Percentiles rank a stretch among this genome's conserved stretches.
phyloP scores from a whole-genome alignment of 2,797 vertebrate species.

The Antrozous pallidus region DNA sequence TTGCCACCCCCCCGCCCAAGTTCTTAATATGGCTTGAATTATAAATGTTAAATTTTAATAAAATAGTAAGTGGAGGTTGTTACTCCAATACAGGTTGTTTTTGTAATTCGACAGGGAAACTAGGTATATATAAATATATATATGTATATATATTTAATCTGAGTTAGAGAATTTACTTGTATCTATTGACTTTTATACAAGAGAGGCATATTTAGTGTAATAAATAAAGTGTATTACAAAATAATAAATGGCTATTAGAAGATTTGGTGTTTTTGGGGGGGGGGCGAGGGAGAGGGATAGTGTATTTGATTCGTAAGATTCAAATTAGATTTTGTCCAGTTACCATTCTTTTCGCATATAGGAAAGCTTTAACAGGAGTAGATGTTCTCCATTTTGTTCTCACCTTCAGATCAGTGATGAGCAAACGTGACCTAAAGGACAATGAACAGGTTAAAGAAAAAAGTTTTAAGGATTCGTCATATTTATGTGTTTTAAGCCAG shows the following conservation, averaged over 20 bases:
- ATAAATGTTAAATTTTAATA: conserved; percentile 9
- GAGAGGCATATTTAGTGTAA: not conserved
- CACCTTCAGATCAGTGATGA: not conserved
- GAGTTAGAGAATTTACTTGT: not conserved
- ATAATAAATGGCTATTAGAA: not conserved
- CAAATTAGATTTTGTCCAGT: not conserved
- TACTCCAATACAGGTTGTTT: not conserved
- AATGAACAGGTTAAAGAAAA: not conserved
- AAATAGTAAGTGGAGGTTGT: not conserved
- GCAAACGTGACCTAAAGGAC: not conserved
- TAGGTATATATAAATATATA: no score
- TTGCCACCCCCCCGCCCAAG: not conserved
- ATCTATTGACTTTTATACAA: not conserved
- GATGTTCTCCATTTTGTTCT: not conserved
- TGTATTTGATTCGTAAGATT: not conserved
- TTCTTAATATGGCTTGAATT: not conserved
- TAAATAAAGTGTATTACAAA: not conserved
- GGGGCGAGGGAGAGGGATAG: not conserved
- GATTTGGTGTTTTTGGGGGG: not conserved
- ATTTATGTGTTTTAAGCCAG: not conserved
- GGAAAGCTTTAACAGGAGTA: not conserved
- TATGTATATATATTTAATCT: not conserved
- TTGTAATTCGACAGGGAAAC: not conserved
- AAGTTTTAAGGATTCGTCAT: not conserved
- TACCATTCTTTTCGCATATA: not conserved